Evolutionary conservation across 2,888 invertebrate genomes (phyloP).

Genomic region (Pegoplata infirma): DNA sequence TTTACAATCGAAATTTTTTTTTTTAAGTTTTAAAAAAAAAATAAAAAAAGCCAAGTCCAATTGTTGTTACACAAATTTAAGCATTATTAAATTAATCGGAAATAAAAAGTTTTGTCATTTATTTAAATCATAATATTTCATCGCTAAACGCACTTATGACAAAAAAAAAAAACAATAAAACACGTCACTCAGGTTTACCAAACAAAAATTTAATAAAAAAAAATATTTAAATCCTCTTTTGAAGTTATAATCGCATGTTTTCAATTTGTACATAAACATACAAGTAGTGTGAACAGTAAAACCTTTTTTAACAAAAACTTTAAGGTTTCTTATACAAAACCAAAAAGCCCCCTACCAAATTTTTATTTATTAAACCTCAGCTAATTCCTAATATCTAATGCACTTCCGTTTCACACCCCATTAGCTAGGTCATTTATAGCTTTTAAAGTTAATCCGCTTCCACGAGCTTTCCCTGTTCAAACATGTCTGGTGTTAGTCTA

Average conservation of each 20-base stretch:
- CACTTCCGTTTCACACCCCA: too few relatives aligned
- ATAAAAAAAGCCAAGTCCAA: too few relatives aligned
- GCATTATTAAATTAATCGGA: not conserved
- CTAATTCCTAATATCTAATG: too few relatives aligned
- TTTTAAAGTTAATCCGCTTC: too few relatives aligned
- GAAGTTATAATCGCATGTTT: conserved; percentile 18
- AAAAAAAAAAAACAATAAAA: too few relatives aligned
- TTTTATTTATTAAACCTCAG: too few relatives aligned
- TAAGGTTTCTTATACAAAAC: too few relatives aligned
- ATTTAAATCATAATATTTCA: not conserved
- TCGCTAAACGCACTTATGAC: not conserved
- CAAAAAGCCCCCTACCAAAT: too few relatives aligned
- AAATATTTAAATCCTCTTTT: not conserved
- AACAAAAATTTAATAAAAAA: not conserved
- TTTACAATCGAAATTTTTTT: too few relatives aligned
- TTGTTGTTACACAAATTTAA: not conserved
- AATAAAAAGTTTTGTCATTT: not conserved
- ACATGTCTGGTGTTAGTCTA: conserved; percentile 14
- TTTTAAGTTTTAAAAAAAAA: too few relatives aligned
- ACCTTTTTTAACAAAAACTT: too few relatives aligned
- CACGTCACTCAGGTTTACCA: not conserved
- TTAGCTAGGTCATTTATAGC: too few relatives aligned
- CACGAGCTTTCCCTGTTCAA: not conserved
- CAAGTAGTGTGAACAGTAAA: not conserved
- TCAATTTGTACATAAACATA: not conserved